A percentile compares a stretch with the other conserved stretches of the same genome.
phyloP scores from a whole-genome alignment of 2,797 vertebrate genomes.

The Gallinago solitaria region DNA sequence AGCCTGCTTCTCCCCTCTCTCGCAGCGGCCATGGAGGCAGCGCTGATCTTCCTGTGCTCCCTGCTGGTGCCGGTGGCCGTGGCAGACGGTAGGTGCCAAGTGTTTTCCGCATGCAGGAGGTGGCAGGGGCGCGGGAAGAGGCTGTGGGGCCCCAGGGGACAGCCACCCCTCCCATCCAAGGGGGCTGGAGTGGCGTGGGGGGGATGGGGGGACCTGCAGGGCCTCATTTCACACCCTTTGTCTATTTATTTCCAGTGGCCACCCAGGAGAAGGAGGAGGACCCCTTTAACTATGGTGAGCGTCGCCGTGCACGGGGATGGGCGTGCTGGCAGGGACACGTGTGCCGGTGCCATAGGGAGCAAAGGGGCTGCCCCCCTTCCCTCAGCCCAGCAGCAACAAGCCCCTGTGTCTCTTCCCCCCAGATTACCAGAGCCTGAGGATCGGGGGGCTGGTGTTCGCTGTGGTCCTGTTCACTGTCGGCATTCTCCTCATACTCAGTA shows the following conservation, averaged over 20 bases:
- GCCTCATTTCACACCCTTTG: not conserved
- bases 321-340: accelerated
- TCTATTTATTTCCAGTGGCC: conserved; percentile 45
- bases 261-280: conserved; percentile 79
- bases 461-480: conserved; percentile 92
- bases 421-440: conserved; percentile 96
- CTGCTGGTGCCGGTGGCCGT: conserved; percentile 83
- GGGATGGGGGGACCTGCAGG: not conserved
- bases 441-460: conserved; percentile 90
- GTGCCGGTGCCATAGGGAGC: accelerated
- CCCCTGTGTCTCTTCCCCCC: not conserved
- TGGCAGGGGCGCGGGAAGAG: no score
- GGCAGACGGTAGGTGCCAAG: conserved; percentile 80
- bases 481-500: conserved; percentile 95
- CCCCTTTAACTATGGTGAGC: conserved; percentile 92
- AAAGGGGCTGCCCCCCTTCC: not conserved
- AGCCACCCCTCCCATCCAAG: accelerated
- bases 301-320: accelerated
- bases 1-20: not conserved
- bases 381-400: not conserved
- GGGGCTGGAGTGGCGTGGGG: accelerated
- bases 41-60: conserved; percentile 86
- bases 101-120: not conserved
- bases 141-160: accelerated
- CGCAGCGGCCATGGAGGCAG: conserved; percentile 90